phyloP scores from a whole-genome alignment of 2,888 invertebrate species.

The Trachelus iudaicus region DNA sequence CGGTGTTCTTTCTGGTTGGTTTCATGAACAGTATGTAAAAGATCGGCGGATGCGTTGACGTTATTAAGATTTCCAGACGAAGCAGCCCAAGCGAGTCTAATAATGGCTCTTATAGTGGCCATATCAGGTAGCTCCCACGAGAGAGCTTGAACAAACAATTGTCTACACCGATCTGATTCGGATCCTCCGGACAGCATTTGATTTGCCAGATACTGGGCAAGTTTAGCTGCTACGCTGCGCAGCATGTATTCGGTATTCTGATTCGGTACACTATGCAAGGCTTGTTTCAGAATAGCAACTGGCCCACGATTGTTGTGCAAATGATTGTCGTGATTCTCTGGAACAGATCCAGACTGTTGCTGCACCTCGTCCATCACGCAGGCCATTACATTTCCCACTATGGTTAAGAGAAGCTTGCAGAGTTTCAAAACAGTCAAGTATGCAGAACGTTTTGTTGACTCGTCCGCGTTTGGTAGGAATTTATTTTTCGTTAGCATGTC shows the following conservation, averaged over 20 bases:
- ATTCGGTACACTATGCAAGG: constrained; percentile 85
- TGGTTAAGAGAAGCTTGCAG: constrained; percentile 88
- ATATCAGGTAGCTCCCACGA: constrained; percentile 80
- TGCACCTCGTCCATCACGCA: constrained; percentile 70
- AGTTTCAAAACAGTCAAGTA: constrained; percentile 89
- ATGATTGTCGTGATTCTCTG: constrained; percentile 64
- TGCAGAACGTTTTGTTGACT: constrained; percentile 83
- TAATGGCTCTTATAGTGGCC: constrained; percentile 78
- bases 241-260: constrained; percentile 86
- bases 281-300: constrained; percentile 78
- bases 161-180: constrained; percentile 68
- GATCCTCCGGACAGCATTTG: constrained; percentile 70
- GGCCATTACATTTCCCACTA: constrained; percentile 84
- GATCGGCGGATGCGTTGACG: constrained; percentile 71
- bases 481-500: constrained; percentile 88
- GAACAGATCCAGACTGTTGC: constrained; percentile 63
- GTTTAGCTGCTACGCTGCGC: constrained; percentile 83
- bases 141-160: constrained; percentile 70
- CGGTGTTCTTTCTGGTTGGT: constrained; percentile 68
- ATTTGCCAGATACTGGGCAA: constrained; percentile 84
- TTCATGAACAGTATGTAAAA: constrained; percentile 75
- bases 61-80: constrained; percentile 76
- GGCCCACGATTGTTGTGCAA: constrained; percentile 61
- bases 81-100: constrained; percentile 83
- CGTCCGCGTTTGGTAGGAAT: constrained; percentile 83